Percentiles rank a stretch among this genome's conserved stretches.
Conservation (phyloP, 2,888 invertebrate species). For the Erpobdella octoculata region DNA sequence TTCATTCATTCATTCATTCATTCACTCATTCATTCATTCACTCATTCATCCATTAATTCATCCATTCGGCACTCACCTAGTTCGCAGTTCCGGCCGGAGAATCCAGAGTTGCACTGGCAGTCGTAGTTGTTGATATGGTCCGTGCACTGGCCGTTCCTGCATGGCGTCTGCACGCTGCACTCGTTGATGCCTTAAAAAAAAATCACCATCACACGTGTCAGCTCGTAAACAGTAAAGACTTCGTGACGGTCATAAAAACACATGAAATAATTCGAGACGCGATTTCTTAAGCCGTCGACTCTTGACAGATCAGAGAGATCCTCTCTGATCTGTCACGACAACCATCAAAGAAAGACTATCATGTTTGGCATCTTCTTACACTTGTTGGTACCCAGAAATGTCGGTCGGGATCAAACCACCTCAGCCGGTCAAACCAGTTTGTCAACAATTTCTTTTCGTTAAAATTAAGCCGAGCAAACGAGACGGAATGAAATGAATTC, state of each 20-base stretch:
- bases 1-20: too few relatives aligned
- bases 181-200: conserved; percentile 30
- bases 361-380: neutral
- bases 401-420: too few relatives aligned
- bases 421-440: too few relatives aligned
- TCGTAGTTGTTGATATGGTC: conserved; percentile 45
- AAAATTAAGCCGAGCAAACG: too few relatives aligned
- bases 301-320: too few relatives aligned
- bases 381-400: too few relatives aligned
- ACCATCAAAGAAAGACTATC: neutral
- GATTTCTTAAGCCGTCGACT: too few relatives aligned
- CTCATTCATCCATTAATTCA: neutral
- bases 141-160: conserved; percentile 41
- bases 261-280: too few relatives aligned
- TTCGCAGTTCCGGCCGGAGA: conserved; percentile 44
- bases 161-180: conserved; percentile 26
- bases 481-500: too few relatives aligned
- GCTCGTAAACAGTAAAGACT: neutral
- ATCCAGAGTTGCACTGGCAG: conserved; percentile 44
- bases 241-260: neutral
- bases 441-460: too few relatives aligned
- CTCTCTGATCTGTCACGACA: too few relatives aligned
- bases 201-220: neutral
- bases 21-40: too few relatives aligned
- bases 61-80: conserved; percentile 40